Base-by-base conservation (phyloP, 2,113 vertebrate species). In the Tylochromis polylepis region DNA sequence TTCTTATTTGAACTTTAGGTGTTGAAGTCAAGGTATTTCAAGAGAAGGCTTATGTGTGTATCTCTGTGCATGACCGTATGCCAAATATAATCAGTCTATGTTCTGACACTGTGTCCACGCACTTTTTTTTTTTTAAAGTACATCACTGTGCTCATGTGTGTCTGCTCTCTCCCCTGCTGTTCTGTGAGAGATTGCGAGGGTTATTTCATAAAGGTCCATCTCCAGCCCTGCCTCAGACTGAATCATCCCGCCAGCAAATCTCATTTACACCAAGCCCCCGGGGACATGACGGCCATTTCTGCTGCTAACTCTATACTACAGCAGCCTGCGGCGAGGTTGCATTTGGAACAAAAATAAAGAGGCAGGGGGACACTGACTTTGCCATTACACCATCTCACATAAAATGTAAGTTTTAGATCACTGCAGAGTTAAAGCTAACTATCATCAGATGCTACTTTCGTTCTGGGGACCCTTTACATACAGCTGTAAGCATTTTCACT, bases 161-260 rank as follows among this genome's bases (percentile, higher is more conserved):
- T 88, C 85, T 90, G 87, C 79, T 53, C 79, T 82, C 84, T 92
- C 87, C 82, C 79, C 86, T 82, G 86, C 89, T 91, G 92, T 51
- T 86, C 83, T 78, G 89, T 89, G 87, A 90, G 38, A 90, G 88
- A 94, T 92, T 92, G 87, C 84, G 78, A 88, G 87, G 91, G 89
- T 94, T 93, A 93, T 94, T 93, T 93, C 90, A 91, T 93, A 89
- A 89, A 92, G 90, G 87, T 81, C 92, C 91, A 81, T 93, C 92
- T 92, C 92, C 91, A 84, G 87, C 79, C 87, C 92, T 70, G 86
- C 92, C 91, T 93, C 92, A 84, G 85, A 93, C 89, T 85, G 88
- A 94, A 94, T 94, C 93, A 93, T 75, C 91, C 93, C 93, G 70
- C 59, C 91, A 92, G 93, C 90, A 93, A 93, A 93, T 93, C 93